Percentiles rank a stretch among this genome's conserved stretches.
These are phyloP conservation scores for Myiozetetes cayanensis DNA, from an alignment of 2,113 vertebrate species.

Conservation along the genomic window DNA sequence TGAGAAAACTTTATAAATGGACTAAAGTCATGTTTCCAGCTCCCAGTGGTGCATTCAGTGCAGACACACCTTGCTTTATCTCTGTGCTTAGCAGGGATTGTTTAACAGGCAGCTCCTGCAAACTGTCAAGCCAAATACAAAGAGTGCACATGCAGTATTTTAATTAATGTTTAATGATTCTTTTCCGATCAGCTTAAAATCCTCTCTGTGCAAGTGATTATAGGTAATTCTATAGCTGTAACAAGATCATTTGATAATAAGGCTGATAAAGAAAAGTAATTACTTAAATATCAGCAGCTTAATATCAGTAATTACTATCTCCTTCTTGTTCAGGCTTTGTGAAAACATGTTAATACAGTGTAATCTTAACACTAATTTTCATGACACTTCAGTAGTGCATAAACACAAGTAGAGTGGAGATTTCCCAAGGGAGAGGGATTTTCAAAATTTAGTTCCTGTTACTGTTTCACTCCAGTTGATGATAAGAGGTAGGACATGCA, in stretches of 20 bases:
- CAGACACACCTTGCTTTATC: constrained; percentile 9
- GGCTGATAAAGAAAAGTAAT: constrained; percentile 35
- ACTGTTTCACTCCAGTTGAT: neutral
- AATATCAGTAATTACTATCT: constrained; percentile 37
- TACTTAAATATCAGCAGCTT: constrained; percentile 37
- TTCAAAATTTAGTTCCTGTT: neutral
- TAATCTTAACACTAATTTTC: constrained; percentile 23
- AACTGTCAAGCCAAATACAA: neutral
- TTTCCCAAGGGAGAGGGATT: neutral
- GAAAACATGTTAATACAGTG: constrained; percentile 2
- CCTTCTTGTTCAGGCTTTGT: constrained; percentile 24
- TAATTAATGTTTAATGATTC: constrained; percentile 46
- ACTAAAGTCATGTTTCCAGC: constrained; percentile 19
- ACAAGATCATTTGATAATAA: constrained; percentile 54
- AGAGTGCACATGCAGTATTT: neutral
- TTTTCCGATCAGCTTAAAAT: constrained; percentile 45
- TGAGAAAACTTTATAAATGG: constrained; percentile 54
- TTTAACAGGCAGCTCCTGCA: constrained; percentile 7
- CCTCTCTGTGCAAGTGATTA: constrained; percentile 19
- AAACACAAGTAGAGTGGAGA: neutral
- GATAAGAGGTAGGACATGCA: neutral
- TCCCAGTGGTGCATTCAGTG: neutral
- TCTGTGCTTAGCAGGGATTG: neutral
- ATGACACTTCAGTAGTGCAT: neutral
- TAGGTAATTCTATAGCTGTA: constrained; percentile 43